These are phyloP conservation scores for Bugulina stolonifera DNA, from an alignment of 2,888 invertebrate species.

Conservation along the genomic window DNA sequence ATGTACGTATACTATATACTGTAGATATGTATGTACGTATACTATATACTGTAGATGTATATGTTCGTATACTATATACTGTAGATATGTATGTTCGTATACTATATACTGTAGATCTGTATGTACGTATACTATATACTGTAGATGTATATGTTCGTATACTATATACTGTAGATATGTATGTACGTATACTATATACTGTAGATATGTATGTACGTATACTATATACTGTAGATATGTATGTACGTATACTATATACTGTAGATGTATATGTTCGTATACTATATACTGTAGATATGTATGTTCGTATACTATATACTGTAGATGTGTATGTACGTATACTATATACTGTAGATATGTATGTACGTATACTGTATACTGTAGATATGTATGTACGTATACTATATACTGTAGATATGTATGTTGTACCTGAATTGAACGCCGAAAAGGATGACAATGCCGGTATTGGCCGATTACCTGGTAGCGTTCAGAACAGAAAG, in stretches of 20 bases:
- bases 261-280: too few relatives aligned
- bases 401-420: conserved; percentile 12
- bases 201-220: too few relatives aligned
- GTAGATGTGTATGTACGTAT: neutral
- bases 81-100: neutral
- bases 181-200: neutral
- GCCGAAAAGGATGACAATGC: conserved; percentile 22
- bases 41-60: too few relatives aligned
- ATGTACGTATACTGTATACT: neutral
- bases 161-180: neutral
- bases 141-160: neutral
- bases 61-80: too few relatives aligned
- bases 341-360: neutral
- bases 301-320: neutral
- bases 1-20: too few relatives aligned
- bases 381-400: neutral
- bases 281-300: neutral
- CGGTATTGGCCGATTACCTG: conserved; percentile 16
- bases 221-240: neutral
- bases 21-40: neutral
- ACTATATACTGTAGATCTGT: neutral
- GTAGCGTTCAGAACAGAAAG: conserved; percentile 1
- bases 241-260: too few relatives aligned
- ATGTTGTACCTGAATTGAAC: conserved; percentile 18
- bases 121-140: neutral